Evolutionary conservation across 2,113 vertebrate species (phyloP).

Genomic region (Micronycteris hirsuta): DNA sequence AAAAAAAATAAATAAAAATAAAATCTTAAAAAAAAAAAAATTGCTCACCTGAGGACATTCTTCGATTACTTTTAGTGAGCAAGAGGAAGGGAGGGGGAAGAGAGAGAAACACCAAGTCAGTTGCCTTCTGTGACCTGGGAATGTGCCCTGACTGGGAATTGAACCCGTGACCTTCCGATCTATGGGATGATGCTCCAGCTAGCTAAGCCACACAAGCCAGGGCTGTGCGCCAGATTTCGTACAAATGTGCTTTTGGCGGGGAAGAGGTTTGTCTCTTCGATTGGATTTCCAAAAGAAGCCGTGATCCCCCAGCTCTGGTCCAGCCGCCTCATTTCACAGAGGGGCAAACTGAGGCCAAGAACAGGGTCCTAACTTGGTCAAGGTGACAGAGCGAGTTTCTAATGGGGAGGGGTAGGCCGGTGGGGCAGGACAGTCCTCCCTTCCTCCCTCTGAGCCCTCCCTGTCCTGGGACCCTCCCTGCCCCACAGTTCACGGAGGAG

Average conservation of each 20-base stretch:
- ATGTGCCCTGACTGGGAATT: no score
- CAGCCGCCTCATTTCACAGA: background rate
- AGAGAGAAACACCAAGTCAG: no score
- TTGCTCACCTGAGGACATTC: no score
- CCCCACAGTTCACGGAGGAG: constrained; percentile 93
- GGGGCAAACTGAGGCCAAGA: background rate
- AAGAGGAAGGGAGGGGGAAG: no score
- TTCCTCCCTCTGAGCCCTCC: background rate
- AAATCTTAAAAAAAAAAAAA: no score
- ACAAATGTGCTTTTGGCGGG: background rate
- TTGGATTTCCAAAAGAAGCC: background rate
- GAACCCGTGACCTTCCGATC: no score
- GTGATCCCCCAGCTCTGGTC: background rate
- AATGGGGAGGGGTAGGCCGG: background rate
- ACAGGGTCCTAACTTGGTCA: background rate
- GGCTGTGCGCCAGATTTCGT: background rate
- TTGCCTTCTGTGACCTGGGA: no score
- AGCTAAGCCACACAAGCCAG: no score
- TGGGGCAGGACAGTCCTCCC: background rate
- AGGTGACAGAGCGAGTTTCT: background rate
- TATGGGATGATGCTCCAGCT: no score
- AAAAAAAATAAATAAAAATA: no score
- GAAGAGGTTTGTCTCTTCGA: background rate
- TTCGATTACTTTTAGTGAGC: no score
- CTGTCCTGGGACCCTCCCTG: background rate